Percentiles rank a stretch among this genome's conserved stretches.
phyloP scores from a whole-genome alignment of 2,113 vertebrate species.

The Phalacrocorax carbo region DNA sequence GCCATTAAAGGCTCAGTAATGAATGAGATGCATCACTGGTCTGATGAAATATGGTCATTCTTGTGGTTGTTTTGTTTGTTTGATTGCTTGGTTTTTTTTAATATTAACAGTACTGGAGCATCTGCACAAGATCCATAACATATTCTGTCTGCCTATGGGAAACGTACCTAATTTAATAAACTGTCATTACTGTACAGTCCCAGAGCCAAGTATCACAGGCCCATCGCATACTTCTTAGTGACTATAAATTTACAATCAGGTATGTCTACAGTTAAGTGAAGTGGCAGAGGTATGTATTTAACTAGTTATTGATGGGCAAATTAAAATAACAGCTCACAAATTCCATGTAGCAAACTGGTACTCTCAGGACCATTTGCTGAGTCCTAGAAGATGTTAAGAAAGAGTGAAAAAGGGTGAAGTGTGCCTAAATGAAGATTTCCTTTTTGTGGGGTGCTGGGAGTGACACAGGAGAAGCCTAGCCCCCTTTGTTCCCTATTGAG shows the following conservation, averaged over 20 bases:
- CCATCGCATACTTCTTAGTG: background rate
- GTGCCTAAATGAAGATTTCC: constrained; percentile 89
- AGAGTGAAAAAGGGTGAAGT: background rate
- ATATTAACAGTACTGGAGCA: background rate
- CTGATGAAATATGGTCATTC: background rate
- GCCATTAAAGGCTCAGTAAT: background rate
- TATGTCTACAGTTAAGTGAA: background rate
- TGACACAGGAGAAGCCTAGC: constrained; percentile 80
- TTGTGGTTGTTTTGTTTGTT: background rate
- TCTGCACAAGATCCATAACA: background rate
- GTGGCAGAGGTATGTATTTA: background rate
- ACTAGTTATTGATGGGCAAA: background rate
- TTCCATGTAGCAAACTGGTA: background rate
- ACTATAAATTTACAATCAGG: background rate
- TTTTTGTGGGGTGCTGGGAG: constrained; percentile 62
- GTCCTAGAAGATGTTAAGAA: background rate
- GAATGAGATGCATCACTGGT: background rate
- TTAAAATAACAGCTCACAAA: background rate
- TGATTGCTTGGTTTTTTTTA: background rate
- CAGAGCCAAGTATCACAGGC: background rate
- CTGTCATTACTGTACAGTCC: background rate
- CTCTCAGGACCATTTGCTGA: background rate
- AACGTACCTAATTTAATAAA: background rate
- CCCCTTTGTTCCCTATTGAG: constrained; percentile 82
- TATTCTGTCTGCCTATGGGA: background rate